Conservation (phyloP, 2,113 vertebrate species). For the Albula glossodonta region DNA sequence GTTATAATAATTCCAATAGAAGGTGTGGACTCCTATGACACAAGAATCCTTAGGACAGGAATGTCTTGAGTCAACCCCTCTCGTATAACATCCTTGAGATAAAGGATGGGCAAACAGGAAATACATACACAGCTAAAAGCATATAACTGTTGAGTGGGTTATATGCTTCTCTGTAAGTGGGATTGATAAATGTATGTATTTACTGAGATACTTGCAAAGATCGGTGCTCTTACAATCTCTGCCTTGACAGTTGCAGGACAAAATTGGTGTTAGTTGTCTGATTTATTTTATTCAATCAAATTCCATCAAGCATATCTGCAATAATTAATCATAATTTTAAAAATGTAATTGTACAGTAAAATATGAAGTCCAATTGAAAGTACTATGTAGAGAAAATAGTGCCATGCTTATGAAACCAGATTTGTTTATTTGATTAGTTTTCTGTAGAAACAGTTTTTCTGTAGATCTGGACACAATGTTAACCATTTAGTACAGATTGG, state of each 20-base stretch:
- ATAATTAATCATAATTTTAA: neutral
- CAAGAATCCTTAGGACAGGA: neutral
- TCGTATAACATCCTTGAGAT: neutral
- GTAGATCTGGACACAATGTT: no score
- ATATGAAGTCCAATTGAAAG: neutral
- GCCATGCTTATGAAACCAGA: no score
- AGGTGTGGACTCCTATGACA: neutral
- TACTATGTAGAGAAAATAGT: neutral
- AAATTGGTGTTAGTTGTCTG: no score
- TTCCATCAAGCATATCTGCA: neutral
- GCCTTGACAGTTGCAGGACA: slow-evolving; percentile 57
- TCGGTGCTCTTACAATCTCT: slow-evolving; percentile 79
- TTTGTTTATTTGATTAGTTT: neutral
- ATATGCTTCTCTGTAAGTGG: neutral
- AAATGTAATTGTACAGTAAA: neutral
- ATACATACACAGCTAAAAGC: neutral
- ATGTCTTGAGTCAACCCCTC: slow-evolving; percentile 6
- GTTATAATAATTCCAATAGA: no score
- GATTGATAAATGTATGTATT: neutral
- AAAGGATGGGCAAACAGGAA: neutral
- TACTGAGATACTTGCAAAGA: slow-evolving; percentile 27
- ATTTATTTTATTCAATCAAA: neutral
- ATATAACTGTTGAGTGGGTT: neutral
- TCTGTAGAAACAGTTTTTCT: no score
- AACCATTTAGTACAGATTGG: no score